These are phyloP conservation scores for Hafferia zeledoni DNA, from an alignment of 2,797 vertebrate genomes.

Conservation along the genomic window DNA sequence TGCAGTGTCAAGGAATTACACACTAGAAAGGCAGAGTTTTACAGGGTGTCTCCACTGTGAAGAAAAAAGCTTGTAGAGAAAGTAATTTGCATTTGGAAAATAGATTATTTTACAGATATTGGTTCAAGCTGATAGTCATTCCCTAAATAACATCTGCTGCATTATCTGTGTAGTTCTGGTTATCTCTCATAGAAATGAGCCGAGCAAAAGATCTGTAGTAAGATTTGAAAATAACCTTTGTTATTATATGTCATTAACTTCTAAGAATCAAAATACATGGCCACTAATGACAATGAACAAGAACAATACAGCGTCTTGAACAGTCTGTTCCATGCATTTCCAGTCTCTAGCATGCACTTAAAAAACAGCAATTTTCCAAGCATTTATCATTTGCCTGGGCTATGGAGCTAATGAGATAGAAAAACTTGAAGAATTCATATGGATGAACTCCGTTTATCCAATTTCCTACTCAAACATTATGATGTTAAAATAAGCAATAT, in stretches of 20 bases:
- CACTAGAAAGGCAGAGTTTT: background rate
- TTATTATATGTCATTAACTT: conserved; percentile 38
- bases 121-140: conserved; percentile 24
- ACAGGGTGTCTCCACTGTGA: background rate
- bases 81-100: conserved; percentile 25
- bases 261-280: conserved; percentile 8
- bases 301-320: conserved; percentile 20
- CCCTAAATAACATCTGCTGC: conserved; percentile 14
- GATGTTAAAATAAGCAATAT: background rate
- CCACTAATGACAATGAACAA: conserved; percentile 35
- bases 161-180: conserved; percentile 33
- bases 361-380: conserved; percentile 16
- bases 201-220: background rate
- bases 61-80: background rate
- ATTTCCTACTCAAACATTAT: conserved; percentile 23
- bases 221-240: conserved; percentile 42
- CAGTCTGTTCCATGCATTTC: conserved; percentile 28
- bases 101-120: conserved; percentile 30
- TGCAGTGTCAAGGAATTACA: background rate
- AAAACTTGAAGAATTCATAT: conserved; percentile 18
- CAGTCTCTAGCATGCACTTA: conserved; percentile 23
- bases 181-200: conserved; percentile 22
- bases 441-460: conserved; percentile 11
- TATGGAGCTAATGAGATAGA: conserved; percentile 29
- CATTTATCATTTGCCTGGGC: conserved; percentile 50